A percentile compares a stretch with the other conserved stretches of the same genome.
Conservation (phyloP, 2,113 vertebrate genomes). For the Candoia aspera region DNA sequence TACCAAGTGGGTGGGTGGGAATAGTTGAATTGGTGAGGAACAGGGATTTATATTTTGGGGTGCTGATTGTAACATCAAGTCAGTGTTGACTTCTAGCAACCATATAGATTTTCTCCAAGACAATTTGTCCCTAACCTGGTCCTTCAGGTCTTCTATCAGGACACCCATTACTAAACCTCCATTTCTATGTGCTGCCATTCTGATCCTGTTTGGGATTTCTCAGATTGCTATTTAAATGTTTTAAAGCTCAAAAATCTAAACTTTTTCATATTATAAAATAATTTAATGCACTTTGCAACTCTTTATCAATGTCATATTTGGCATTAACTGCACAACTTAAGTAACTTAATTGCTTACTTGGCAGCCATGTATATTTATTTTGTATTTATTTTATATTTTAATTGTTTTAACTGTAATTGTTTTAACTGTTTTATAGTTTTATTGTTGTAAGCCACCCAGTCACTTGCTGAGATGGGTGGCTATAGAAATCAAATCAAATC, state of each 20-base stretch:
- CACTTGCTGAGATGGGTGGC: too few species aligned
- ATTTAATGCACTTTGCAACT: not conserved
- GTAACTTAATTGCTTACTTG: too few species aligned
- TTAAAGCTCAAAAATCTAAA: not conserved
- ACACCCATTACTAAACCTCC: not conserved
- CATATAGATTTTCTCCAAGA: not conserved
- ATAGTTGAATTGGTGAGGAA: not conserved
- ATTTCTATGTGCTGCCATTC: not conserved
- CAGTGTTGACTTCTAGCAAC: not conserved
- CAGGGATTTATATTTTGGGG: not conserved
- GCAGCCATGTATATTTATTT: too few species aligned
- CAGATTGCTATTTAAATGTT: not conserved
- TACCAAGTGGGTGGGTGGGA: not conserved
- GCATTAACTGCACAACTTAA: not conserved
- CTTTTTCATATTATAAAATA: not conserved
- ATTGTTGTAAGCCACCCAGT: too few species aligned
- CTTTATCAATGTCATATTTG: not conserved
- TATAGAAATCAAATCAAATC: too few species aligned
- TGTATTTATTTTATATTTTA: too few species aligned
- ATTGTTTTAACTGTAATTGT: too few species aligned
- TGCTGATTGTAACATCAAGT: not conserved
- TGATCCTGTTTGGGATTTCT: not conserved
- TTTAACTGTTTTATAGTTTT: too few species aligned
- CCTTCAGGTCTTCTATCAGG: not conserved
- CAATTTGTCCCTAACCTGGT: not conserved